Evolutionary conservation across 2,888 invertebrate species (phyloP).

Genomic region (Heliconius charithonia): DNA sequence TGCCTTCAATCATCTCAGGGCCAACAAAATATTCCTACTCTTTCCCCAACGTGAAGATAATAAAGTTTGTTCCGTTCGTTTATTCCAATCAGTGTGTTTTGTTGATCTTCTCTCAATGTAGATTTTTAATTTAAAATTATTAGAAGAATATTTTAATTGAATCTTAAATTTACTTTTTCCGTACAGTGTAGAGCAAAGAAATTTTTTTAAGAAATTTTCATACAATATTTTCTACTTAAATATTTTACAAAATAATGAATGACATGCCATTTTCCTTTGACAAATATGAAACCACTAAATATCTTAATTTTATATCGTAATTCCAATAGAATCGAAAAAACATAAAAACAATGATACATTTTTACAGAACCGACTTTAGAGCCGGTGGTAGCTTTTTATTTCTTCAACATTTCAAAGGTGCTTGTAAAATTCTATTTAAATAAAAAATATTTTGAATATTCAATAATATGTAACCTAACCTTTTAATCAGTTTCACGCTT

Average conservation of each 20-base stretch:
- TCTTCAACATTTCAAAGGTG: too few species aligned
- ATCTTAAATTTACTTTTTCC: not conserved
- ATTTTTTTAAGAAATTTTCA: not conserved
- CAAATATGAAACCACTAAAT: too few species aligned
- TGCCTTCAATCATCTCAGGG: conserved; percentile 35
- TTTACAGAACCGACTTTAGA: too few species aligned
- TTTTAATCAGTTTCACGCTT: too few species aligned
- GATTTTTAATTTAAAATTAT: conserved; percentile 12
- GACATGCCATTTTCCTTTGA: too few species aligned
- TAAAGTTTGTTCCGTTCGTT: conserved; percentile 31
- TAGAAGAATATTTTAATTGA: conserved; percentile 4
- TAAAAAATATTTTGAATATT: too few species aligned
- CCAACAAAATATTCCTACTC: conserved; percentile 30
- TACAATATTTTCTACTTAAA: not conserved
- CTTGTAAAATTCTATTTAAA: too few species aligned
- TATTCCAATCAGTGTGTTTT: conserved; percentile 31
- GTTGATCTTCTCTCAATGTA: conserved; percentile 9
- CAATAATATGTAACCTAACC: too few species aligned
- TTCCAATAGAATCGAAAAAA: too few species aligned
- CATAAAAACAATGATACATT: too few species aligned
- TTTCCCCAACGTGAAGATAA: conserved; percentile 27
- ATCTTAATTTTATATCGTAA: too few species aligned
- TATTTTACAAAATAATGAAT: not conserved
- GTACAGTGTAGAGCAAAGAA: not conserved
- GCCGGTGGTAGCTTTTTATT: too few species aligned